Conservation (phyloP, 2,113 vertebrate species). For the Bubo bubo region DNA sequence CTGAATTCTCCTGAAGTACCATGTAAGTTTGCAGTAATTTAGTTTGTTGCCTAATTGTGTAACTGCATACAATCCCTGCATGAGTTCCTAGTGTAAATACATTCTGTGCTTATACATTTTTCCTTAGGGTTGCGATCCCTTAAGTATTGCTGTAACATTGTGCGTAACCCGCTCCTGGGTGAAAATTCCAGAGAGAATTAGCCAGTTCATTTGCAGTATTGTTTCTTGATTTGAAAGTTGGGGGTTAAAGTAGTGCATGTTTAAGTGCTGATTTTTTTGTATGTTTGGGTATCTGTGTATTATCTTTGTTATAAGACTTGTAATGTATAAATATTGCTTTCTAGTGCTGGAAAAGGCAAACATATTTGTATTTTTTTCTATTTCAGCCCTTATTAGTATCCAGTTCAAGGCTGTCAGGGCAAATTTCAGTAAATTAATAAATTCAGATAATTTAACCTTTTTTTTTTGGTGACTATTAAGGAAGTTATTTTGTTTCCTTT, state of each 20-base stretch:
- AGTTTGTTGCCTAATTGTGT: background rate
- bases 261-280: background rate
- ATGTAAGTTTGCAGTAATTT: slow-evolving; percentile 70
- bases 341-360: background rate
- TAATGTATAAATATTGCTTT: background rate
- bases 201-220: background rate
- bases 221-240: background rate
- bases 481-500: background rate
- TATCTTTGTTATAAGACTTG: background rate
- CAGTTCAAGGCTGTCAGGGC: background rate
- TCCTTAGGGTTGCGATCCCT: rapidly evolving
- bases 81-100: background rate
- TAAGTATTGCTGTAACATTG: background rate
- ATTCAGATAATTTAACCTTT: background rate
- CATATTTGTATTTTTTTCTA: background rate
- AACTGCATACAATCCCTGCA: background rate
- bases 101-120: background rate
- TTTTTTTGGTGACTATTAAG: background rate
- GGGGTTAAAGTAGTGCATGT: background rate
- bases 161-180: rapidly evolving
- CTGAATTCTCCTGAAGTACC: slow-evolving; percentile 73
- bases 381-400: background rate
- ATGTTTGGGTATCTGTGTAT: background rate
- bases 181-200: background rate
- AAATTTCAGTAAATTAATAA: background rate